These are phyloP conservation scores for Drusus annulatus DNA, from an alignment of 1,140 invertebrate genomes.

Conservation along the genomic window DNA sequence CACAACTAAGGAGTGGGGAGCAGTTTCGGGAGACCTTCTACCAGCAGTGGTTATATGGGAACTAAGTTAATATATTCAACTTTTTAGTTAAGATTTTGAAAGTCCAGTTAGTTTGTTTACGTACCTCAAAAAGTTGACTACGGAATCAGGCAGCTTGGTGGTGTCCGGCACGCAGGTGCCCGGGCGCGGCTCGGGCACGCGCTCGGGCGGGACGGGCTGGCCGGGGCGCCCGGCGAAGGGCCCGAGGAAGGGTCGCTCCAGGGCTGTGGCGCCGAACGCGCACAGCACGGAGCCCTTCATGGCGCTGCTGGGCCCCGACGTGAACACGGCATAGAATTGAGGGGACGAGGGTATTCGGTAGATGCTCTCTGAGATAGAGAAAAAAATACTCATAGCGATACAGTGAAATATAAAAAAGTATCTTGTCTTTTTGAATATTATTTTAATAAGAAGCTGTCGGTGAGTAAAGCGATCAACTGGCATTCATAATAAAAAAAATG, in stretches of 20 bases:
- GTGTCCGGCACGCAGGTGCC: conserved; percentile 51
- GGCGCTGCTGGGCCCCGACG: neutral
- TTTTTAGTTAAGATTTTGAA: too few relatives aligned
- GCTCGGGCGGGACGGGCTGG: conserved; percentile 36
- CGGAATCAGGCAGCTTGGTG: conserved; percentile 42
- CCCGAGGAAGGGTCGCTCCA: conserved; percentile 43
- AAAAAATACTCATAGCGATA: too few relatives aligned
- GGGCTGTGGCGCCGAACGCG: conserved; percentile 10
- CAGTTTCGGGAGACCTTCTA: too few relatives aligned
- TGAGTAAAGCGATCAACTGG: too few relatives aligned
- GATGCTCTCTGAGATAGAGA: conserved; percentile 31
- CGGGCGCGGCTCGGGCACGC: conserved; percentile 48
- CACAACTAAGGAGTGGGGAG: too few relatives aligned
- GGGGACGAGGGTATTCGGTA: conserved; percentile 40
- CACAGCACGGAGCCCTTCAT: conserved; percentile 52
- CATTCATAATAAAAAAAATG: too few relatives aligned
- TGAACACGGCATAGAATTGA: conserved; percentile 43
- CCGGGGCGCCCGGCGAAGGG: conserved; percentile 38
- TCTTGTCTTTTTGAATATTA: too few relatives aligned
- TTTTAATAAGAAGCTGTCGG: too few relatives aligned
- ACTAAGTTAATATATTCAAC: too few relatives aligned
- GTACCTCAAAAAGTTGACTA: conserved; percentile 45
- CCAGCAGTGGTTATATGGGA: too few relatives aligned
- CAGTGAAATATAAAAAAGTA: too few relatives aligned
- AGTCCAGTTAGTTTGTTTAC: neutral